Evolutionary conservation across 2,113 vertebrate genomes (phyloP), one percentile per base, ranked within the genome.

Genomic region (Monopterus albus): DNA sequence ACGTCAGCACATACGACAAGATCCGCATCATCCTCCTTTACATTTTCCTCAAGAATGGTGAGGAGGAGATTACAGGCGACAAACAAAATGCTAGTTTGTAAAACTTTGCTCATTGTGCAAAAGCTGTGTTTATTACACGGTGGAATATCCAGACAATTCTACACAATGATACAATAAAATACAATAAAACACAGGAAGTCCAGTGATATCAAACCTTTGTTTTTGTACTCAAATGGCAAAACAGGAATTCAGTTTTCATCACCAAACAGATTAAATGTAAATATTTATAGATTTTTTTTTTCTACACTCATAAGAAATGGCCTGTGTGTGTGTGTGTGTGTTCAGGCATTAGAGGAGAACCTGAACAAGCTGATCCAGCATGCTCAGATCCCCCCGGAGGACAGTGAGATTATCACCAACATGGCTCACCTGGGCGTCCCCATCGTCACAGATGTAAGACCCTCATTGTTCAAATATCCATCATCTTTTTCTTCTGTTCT

Each of bases 361-460:
- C 93, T 99, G 80, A 99, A 97, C 94, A 99, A 99, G 67, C 92
- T 99, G 91, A 98, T 99, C 89, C 98, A 99, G 70, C 98, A 99
- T 0, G 98, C 98, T 29, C 97, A 99, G 94, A 99, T 99, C 62
- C 98, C 98, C 0, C 96, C 97, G 0, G 98, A 99, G 88, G 97
- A 99, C 93, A 99, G 98, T 1, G 98, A 99, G 91, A 98, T 99
- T 89, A 99, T 99, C 94, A 97, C 96, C 88, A 99, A 98, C 90
- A 98, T 99, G 96, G 97, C 96, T 20, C 94, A 99, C 85, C 93
- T 99, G 0, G 96, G 97, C 0, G 89, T 99, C 82, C 97, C 98
- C 90, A 97, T 99, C 75, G 92, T 99, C 93, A 96, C 97, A 23
- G 98, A 99, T 0, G 97, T 98, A 88, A 94, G 95, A 25, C 2